A percentile compares a stretch with the other conserved stretches of the same genome.
These are phyloP conservation scores for Limenitis camilla DNA, from an alignment of 2,888 invertebrate genomes.

Conservation along the genomic window DNA sequence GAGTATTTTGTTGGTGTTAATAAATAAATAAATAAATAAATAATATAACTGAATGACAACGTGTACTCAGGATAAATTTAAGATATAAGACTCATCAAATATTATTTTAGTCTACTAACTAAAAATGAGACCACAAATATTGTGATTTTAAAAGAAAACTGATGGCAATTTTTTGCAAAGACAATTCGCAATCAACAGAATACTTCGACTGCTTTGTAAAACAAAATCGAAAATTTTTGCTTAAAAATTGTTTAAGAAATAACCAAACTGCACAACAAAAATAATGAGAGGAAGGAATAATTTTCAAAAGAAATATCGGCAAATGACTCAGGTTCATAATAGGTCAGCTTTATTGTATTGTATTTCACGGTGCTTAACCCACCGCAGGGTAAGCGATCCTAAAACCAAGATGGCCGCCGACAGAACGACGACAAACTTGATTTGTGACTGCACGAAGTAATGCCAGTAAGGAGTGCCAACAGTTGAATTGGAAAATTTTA, in stretches of 20 bases:
- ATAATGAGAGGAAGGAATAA: conserved; percentile 3
- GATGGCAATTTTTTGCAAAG: no score
- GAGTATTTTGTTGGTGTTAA: no score
- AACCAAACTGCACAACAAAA: not conserved
- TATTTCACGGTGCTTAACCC: conserved; percentile 29
- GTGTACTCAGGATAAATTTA: no score
- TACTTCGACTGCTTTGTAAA: no score
- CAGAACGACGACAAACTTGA: conserved; percentile 44
- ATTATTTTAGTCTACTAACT: no score
- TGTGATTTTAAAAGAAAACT: no score
- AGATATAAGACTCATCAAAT: no score
- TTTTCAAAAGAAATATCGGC: conserved; percentile 8
- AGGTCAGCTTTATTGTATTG: conserved; percentile 20
- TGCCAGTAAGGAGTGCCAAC: conserved; percentile 42
- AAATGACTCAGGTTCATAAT: conserved; percentile 16
- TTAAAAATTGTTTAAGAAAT: not conserved
- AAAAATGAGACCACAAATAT: no score
- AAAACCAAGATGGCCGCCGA: conserved; percentile 46
- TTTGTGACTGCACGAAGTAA: conserved; percentile 46
- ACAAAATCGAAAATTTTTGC: no score
- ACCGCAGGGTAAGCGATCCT: conserved; percentile 40
- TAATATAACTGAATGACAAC: no score
- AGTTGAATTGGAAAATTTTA: conserved; percentile 47
- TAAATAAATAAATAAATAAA: no score
- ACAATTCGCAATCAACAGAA: no score